These are phyloP conservation scores for Andrena hattorfiana DNA, from an alignment of 2,888 invertebrate species.

Conservation along the genomic window DNA sequence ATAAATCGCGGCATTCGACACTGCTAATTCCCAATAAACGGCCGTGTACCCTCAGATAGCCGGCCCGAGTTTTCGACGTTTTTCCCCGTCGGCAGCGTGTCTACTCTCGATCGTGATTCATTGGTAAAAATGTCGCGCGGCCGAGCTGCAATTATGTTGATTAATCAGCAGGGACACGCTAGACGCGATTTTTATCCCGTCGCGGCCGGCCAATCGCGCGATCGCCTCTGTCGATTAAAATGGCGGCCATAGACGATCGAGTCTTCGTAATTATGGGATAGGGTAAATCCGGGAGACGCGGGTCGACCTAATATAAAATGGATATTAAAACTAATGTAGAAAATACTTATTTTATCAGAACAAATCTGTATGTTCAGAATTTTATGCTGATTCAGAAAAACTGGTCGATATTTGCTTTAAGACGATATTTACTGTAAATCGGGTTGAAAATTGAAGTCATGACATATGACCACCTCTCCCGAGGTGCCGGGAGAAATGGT, in stretches of 20 bases:
- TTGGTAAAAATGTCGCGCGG: slow-evolving; percentile 21
- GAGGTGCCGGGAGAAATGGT: no score
- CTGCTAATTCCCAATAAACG: slow-evolving; percentile 59
- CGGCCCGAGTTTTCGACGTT: slow-evolving; percentile 24
- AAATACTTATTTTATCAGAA: no score
- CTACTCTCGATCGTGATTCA: slow-evolving; percentile 26
- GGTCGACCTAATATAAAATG: no score
- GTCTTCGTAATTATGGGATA: slow-evolving; percentile 43
- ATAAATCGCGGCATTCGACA: slow-evolving; percentile 61
- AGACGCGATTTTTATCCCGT: background rate
- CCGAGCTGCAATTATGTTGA: slow-evolving; percentile 41
- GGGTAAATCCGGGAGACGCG: no score
- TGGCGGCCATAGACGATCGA: slow-evolving; percentile 7
- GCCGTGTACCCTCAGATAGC: slow-evolving; percentile 33
- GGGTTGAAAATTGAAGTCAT: no score
- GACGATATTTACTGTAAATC: no score
- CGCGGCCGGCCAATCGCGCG: slow-evolving; percentile 5
- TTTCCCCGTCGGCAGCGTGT: background rate
- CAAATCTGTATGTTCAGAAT: no score
- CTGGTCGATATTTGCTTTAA: no score
- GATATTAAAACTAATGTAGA: no score
- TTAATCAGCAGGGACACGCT: slow-evolving; percentile 40
- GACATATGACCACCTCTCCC: no score
- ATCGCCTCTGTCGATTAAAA: slow-evolving; percentile 29
- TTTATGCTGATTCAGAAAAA: no score